Evolutionary conservation across 2,113 vertebrate genomes (phyloP), one percentile per base, ranked within the genome.

Genomic region (Oryzias woworae): DNA sequence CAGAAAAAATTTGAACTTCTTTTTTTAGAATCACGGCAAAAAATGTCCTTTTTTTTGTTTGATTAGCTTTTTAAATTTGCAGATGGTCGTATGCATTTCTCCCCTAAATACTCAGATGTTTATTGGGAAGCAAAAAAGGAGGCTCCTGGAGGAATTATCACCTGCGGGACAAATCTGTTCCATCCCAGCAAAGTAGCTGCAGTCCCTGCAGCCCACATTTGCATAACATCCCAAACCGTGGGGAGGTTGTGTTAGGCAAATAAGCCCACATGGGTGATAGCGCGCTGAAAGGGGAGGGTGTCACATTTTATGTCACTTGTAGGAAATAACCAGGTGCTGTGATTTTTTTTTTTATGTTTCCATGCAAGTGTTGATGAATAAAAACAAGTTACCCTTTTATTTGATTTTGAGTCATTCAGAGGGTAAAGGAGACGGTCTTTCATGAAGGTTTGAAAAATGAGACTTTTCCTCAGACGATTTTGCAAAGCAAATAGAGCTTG

Each of bases 111-210:
- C 58, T 74, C 75, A 84, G 78, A 90, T 92, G 90, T 91, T 88
- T 89, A 92, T 91, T 92, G 75, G 69, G 57, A 68, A 55, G 51
- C 77, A 83, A 58, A 74, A 28, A 78, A 82, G 85, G 76, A 84
- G 85, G 88, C 66, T 82, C 71, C 83, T 82, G 65, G 26, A 69
- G 85, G 79, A 88, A 87, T 88, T 81, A 87, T 86, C 90, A 86
- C 91, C 80, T 87, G 78, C 71, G 45, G 89, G 82, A 90, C 75
- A 85, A 79, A 82, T 78, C 66, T 74, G 62, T 77, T 75, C 77
- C 77, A 82, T 75, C 77, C 62, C 73, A 71, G 71, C 79, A 78
- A 36, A 82, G 72, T 47, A 81, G 82, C 77, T 77, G 74, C 74
- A 73, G 80, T 78, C 80, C 45, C 73, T 60, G 31, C 69, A 71